Percentiles rank a stretch among this genome's conserved stretches.
Conservation (phyloP, 2,113 vertebrate species). For the Poeciliopsis turrubarensis region DNA sequence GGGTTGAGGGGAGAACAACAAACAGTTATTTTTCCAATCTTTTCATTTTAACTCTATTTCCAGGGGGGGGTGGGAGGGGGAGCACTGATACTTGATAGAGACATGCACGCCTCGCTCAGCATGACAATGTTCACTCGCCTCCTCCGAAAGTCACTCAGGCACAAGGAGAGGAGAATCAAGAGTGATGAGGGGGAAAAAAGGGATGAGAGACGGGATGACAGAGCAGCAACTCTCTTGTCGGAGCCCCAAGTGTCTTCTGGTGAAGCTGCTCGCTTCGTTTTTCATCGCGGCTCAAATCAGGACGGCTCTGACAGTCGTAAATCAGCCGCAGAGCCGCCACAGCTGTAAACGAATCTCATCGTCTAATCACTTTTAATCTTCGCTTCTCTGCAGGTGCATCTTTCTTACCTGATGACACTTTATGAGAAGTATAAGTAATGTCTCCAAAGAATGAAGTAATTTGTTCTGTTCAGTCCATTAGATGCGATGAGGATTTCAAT, state of each 20-base stretch:
- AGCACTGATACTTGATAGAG: slow-evolving; percentile 52
- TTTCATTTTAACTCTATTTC: slow-evolving; percentile 41
- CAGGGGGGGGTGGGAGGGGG: neutral
- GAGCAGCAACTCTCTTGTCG: slow-evolving; percentile 42
- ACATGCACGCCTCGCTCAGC: slow-evolving; percentile 48
- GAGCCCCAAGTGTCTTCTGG: slow-evolving; percentile 39
- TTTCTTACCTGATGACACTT: slow-evolving; percentile 83
- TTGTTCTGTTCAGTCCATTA: slow-evolving; percentile 32
- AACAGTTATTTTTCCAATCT: slow-evolving; percentile 16
- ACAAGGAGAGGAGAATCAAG: slow-evolving; percentile 21
- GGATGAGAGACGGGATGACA: no score
- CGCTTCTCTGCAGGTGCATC: slow-evolving; percentile 77
- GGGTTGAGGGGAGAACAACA: slow-evolving; percentile 47
- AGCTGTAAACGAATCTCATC: slow-evolving; percentile 49
- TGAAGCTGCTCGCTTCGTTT: slow-evolving; percentile 30
- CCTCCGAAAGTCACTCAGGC: slow-evolving; percentile 38
- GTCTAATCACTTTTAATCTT: slow-evolving; percentile 62
- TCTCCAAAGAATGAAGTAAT: slow-evolving; percentile 31
- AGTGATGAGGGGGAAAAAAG: slow-evolving; percentile 13
- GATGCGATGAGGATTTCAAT: slow-evolving; percentile 19
- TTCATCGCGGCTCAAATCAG: slow-evolving; percentile 55
- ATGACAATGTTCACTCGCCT: slow-evolving; percentile 52
- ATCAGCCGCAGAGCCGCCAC: slow-evolving; percentile 42
- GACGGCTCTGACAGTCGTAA: slow-evolving; percentile 44
- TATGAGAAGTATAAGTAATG: slow-evolving; percentile 81